Conservation (phyloP, 2,888 invertebrate genomes). For the Congeria kusceri region DNA sequence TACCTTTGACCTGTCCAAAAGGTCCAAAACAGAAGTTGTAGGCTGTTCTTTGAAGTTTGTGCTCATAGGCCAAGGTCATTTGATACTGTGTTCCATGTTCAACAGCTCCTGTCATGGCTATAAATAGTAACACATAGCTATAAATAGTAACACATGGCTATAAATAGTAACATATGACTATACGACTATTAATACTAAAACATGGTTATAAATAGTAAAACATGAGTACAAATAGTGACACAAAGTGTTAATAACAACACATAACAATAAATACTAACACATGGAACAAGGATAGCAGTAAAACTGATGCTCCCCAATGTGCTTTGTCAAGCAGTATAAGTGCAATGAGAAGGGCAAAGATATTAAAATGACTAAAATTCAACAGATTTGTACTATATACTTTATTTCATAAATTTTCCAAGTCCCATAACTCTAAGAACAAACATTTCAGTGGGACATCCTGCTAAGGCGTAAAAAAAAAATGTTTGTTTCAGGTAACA, state of each 20-base stretch:
- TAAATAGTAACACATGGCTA: conserved; percentile 17
- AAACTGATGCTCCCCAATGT: no score
- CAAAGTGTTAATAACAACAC: background rate
- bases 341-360: no score
- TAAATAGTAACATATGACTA: background rate
- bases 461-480: no score
- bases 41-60: conserved; percentile 92
- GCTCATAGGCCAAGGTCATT: conserved; percentile 90
- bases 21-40: conserved; percentile 92
- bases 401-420: no score
- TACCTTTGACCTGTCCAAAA: conserved; percentile 91
- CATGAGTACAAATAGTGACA: background rate
- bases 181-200: background rate
- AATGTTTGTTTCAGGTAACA: no score
- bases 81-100: conserved; percentile 90
- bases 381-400: no score
- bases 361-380: no score
- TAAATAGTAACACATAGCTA: conserved; percentile 85
- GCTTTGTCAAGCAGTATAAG: no score
- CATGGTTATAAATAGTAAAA: background rate
- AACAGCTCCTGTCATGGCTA: conserved; percentile 89
- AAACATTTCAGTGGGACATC: no score
- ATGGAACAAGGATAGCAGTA: no score
- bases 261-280: background rate
- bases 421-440: no score